Conservation (phyloP, 2,888 invertebrate species). For the Platycnemis pennipes region DNA sequence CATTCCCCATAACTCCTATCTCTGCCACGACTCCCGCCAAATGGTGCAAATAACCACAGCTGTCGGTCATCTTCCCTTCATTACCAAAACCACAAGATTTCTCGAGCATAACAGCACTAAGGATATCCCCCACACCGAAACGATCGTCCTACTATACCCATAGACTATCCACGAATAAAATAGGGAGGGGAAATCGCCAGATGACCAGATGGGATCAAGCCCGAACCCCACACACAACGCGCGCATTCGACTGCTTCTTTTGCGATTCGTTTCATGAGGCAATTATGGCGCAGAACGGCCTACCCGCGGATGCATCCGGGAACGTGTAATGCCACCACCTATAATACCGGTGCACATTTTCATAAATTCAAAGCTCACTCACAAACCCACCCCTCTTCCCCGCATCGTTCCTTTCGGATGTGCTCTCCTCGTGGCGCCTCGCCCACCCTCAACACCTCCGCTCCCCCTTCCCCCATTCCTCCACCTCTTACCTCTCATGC, state of each 20-base stretch:
- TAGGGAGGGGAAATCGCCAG: neutral
- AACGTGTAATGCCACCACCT: neutral
- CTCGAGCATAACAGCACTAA: no score
- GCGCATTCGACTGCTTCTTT: neutral
- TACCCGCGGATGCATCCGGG: neutral
- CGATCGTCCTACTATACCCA: no score
- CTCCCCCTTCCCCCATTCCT: neutral
- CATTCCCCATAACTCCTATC: no score
- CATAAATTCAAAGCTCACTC: neutral
- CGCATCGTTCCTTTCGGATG: neutral
- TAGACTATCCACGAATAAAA: neutral
- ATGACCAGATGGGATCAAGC: neutral
- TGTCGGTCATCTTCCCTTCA: no score
- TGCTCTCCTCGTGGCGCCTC: neutral
- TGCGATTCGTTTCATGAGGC: neutral
- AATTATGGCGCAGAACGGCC: neutral
- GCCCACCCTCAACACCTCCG: neutral
- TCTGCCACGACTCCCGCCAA: no score
- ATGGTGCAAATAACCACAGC: no score
- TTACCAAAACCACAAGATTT: no score
- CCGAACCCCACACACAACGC: neutral
- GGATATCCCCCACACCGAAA: no score
- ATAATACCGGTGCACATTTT: neutral
- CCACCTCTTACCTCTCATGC: constrained; percentile 34
- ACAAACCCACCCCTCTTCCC: neutral